Evolutionary conservation across 2,888 invertebrate species (phyloP).

Genomic region (Standfussiana lucernea): DNA sequence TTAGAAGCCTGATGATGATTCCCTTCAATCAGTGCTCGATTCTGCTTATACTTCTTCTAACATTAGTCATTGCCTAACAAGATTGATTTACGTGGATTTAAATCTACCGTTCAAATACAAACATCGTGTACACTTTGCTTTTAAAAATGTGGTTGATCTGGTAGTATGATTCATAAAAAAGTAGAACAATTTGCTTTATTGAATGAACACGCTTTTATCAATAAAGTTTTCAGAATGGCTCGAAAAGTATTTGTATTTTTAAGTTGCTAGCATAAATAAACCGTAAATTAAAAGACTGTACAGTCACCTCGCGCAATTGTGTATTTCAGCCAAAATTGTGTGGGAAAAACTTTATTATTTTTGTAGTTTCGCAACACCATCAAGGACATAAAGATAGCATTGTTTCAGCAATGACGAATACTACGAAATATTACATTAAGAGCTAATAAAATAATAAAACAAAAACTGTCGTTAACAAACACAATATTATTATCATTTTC

Average conservation of each 20-base stretch:
- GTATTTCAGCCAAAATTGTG: slow-evolving; percentile 18
- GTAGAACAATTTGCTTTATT: slow-evolving; percentile 11
- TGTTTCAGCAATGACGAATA: slow-evolving; percentile 39
- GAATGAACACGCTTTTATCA: slow-evolving; percentile 33
- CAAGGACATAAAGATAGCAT: slow-evolving; percentile 34
- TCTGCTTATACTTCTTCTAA: slow-evolving; percentile 46
- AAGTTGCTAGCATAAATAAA: neutral
- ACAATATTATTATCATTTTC: slow-evolving; percentile 30
- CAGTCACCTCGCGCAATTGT: slow-evolving; percentile 7
- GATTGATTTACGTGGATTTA: slow-evolving; percentile 16
- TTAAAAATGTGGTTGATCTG: slow-evolving; percentile 19
- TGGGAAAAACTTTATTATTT: slow-evolving; percentile 34
- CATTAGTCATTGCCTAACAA: slow-evolving; percentile 57
- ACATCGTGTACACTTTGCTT: neutral
- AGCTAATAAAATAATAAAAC: slow-evolving; percentile 44
- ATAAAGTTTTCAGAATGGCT: neutral
- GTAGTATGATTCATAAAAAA: slow-evolving; percentile 31
- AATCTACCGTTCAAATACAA: slow-evolving; percentile 23
- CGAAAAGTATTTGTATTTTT: slow-evolving; percentile 10
- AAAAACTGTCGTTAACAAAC: slow-evolving; percentile 37
- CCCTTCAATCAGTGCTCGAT: slow-evolving; percentile 54
- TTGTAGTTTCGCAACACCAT: slow-evolving; percentile 31
- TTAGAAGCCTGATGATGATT: slow-evolving; percentile 63
- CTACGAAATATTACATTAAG: slow-evolving; percentile 25
- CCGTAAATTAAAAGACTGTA: neutral